Evolutionary conservation across 2,888 invertebrate genomes (phyloP).

Genomic region (Ariolimax columbianus): DNA sequence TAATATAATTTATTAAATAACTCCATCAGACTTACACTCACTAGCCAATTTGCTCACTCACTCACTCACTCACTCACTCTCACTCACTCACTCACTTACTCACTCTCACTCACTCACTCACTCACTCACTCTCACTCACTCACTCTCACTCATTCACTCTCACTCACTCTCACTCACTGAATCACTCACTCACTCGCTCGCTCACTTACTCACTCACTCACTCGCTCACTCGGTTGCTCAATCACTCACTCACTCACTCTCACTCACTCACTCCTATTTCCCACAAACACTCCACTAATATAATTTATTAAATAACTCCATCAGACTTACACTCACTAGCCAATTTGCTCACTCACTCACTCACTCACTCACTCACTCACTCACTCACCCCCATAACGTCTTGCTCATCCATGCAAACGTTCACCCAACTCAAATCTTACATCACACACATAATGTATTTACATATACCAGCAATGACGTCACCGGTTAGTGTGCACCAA

Average conservation of each 20-base stretch:
- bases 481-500: not conserved
- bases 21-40: too few species aligned
- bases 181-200: not conserved
- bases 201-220: not conserved
- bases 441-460: not conserved
- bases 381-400: not conserved
- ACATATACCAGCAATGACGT: not conserved
- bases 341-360: too few species aligned
- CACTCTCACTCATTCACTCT: not conserved
- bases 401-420: not conserved
- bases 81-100: not conserved
- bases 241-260: constrained; percentile 3
- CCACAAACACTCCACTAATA: too few species aligned
- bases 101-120: not conserved
- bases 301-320: too few species aligned
- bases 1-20: too few species aligned
- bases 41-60: too few species aligned
- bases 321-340: too few species aligned
- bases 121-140: not conserved
- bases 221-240: not conserved
- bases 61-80: not conserved
- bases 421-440: not conserved
- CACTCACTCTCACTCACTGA: not conserved
- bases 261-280: not conserved
- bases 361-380: not conserved